Conservation (phyloP, 1,140 invertebrate species). For the Pteromalus puparum region DNA sequence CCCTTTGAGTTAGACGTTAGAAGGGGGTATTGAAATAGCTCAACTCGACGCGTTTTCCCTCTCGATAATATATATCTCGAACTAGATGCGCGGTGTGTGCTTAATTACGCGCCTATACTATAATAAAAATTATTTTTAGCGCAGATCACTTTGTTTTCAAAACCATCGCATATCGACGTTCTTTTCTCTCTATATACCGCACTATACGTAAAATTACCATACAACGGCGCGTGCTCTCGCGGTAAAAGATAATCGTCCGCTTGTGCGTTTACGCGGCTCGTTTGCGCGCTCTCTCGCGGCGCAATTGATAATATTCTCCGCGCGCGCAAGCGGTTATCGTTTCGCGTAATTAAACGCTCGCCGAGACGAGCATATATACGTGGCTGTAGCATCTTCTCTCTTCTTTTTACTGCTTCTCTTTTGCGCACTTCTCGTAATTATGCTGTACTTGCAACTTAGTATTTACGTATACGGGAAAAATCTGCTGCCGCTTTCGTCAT, state of each 20-base stretch:
- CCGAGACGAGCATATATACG: not conserved
- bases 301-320: slow-evolving; percentile 13
- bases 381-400: too few species aligned
- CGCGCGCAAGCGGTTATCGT: not conserved
- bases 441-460: slow-evolving; percentile 12
- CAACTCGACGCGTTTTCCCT: not conserved
- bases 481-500: not conserved
- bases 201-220: slow-evolving; percentile 17
- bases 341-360: slow-evolving; percentile 56
- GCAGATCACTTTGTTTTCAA: too few species aligned
- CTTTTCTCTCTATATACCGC: too few species aligned
- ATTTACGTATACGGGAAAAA: not conserved
- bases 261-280: slow-evolving; percentile 19
- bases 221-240: not conserved
- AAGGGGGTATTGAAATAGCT: not conserved
- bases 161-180: too few species aligned
- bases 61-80: not conserved
- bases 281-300: not conserved
- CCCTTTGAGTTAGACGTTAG: slow-evolving; percentile 71
- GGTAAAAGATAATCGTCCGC: slow-evolving; percentile 4
- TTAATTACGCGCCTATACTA: not conserved
- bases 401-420: not conserved
- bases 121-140: not conserved
- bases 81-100: not conserved
- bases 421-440: not conserved